Evolutionary conservation across 2,113 vertebrate species (phyloP).

Genomic region (Brachypteracias leptosomus): DNA sequence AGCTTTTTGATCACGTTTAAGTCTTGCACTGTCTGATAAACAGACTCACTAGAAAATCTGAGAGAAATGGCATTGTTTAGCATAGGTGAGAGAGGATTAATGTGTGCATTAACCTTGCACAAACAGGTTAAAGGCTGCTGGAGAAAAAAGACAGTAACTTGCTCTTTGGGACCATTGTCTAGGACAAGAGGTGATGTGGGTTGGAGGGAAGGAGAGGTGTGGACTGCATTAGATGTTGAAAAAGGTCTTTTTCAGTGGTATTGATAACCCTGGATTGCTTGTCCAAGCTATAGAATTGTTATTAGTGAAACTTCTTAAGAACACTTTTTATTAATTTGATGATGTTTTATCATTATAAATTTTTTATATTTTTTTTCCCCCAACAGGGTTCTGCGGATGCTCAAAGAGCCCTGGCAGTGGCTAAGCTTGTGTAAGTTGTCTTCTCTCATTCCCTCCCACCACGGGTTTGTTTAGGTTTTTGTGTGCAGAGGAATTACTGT

Average conservation of each 20-base stretch:
- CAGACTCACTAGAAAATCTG: background rate
- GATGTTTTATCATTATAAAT: background rate
- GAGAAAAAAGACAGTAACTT: background rate
- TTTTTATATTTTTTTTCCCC: no score
- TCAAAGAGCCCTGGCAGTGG: conserved; percentile 88
- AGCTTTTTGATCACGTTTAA: no score
- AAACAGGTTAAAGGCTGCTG: background rate
- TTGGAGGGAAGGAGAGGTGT: background rate
- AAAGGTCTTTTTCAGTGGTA: background rate
- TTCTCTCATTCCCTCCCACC: background rate
- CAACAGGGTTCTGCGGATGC: conserved; percentile 91
- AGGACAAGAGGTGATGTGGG: background rate
- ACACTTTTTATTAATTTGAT: background rate
- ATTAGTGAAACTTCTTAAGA: background rate
- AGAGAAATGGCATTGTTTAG: background rate
- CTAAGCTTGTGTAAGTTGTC: conserved; percentile 89
- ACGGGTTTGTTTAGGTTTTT: background rate
- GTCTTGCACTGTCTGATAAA: background rate
- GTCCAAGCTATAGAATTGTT: background rate
- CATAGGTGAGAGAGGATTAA: background rate
- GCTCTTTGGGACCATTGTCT: background rate
- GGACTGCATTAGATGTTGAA: background rate
- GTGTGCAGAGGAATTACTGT: background rate
- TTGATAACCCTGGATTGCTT: background rate
- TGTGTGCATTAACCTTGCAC: background rate